Percentiles rank a stretch among this genome's conserved stretches.
Evolutionary conservation across 2,888 invertebrate genomes (phyloP).

Genomic region (Thereva unica): DNA sequence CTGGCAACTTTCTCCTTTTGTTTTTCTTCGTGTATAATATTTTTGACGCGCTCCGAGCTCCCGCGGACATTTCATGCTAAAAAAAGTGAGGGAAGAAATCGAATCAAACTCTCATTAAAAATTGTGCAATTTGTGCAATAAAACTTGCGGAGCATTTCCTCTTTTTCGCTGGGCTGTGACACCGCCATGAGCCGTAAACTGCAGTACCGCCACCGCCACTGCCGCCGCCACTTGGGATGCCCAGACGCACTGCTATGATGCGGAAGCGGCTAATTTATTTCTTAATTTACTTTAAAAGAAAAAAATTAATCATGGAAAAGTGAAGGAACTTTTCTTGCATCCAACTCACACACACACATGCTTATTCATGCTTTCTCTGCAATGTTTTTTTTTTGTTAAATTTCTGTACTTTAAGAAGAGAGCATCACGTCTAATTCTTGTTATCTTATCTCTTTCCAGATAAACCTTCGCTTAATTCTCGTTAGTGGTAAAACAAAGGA

Average conservation of each 20-base stretch:
- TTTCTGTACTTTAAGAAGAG: constrained; percentile 1
- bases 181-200: constrained; percentile 20
- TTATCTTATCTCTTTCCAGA: constrained; percentile 64
- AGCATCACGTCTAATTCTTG: not conserved
- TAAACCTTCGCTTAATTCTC: constrained; percentile 96
- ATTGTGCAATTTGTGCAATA: not conserved
- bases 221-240: too few relatives aligned
- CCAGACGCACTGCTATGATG: too few relatives aligned
- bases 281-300: constrained; percentile 23
- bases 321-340: not conserved
- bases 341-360: too few relatives aligned
- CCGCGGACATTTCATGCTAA: not conserved
- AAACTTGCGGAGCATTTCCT: constrained; percentile 16
- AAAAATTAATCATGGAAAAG: constrained; percentile 3
- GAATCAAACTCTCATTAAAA: not conserved
- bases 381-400: too few relatives aligned
- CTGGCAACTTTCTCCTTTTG: too few relatives aligned
- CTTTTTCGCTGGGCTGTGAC: constrained; percentile 17
- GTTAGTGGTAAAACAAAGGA: constrained; percentile 99
- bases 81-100: constrained; percentile 13
- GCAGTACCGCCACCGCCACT: too few relatives aligned
- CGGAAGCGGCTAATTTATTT: constrained; percentile 31
- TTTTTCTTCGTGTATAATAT: too few relatives aligned
- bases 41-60: not conserved
- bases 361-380: too few relatives aligned